These are phyloP conservation scores for Cathartes aura DNA, from an alignment of 2,113 vertebrate species.

Conservation along the genomic window DNA sequence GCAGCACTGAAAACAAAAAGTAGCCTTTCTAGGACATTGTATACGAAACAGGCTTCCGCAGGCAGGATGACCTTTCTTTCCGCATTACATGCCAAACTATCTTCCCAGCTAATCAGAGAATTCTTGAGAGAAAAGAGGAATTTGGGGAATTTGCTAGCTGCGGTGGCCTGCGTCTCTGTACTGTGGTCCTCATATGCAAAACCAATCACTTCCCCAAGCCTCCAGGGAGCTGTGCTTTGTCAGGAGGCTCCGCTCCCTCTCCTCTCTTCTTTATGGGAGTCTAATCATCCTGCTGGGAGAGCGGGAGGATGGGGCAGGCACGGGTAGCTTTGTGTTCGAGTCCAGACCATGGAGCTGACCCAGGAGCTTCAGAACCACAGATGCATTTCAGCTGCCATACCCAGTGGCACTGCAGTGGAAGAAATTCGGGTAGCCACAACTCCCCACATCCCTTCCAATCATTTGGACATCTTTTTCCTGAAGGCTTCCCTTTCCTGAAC, in stretches of 20 bases:
- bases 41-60: conserved; percentile 45
- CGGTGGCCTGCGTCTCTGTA: not conserved
- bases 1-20: not conserved
- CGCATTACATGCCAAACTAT: conserved; percentile 54
- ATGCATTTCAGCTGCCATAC: not conserved
- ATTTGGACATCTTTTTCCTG: not conserved
- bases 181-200: conserved; percentile 40
- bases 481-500: not conserved
- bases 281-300: fast-evolving
- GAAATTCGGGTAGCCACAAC: not conserved
- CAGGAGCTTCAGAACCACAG: not conserved
- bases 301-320: not conserved
- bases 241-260: not conserved
- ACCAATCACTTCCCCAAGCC: conserved; percentile 16
- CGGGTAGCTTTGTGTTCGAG: not conserved
- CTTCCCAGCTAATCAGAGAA: conserved; percentile 75
- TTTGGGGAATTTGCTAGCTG: conserved; percentile 61
- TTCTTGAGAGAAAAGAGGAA: conserved; percentile 71
- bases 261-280: not conserved
- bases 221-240: not conserved
- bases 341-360: not conserved
- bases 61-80: conserved; percentile 70
- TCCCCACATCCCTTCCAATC: not conserved
- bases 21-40: conserved; percentile 67
- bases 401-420: not conserved